Evolutionary conservation across 2,113 vertebrate genomes (phyloP), one percentile per base, ranked within the genome.

Genomic region (Synodontis membranacea): DNA sequence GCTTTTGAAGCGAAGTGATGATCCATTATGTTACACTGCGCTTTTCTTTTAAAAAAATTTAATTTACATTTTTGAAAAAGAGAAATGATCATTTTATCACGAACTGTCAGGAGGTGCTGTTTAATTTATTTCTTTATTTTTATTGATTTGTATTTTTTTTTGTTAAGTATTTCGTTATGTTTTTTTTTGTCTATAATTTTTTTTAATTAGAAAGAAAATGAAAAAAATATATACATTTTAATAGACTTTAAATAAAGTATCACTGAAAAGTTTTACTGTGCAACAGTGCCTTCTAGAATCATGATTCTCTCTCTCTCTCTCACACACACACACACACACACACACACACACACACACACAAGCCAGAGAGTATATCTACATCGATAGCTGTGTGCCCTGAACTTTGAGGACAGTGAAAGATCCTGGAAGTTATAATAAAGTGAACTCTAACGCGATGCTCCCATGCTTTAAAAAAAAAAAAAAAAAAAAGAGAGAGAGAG

Each of bases 271-370:
- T 17, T 66, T 34, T 64, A 34, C n/a, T 58, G 56, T 17, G 56
- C 28, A 60, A 60, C 9, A 25, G 28, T 28, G 56, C 2, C 56
- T 60, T 60, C 23, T 28, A 28, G 7, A 58, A 60, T 62, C 28
- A 0, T 3, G 23, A 56, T n/a, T 1, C 46, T 1, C 21, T 56
- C 50, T 15, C 50, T 15, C 50, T 15, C 50, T 15, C 56, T 23
- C 44, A 76, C 42, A 76, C 39, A n/a, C n/a, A n/a, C 74, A 76
- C 23, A 76, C 74, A 76, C 10, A 76, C 74, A 76, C 74, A 76
- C 39, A 76, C 74, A 76, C 44, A 76, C 74, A 76, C 44, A 76
- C 39, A 50, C n/a, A 46, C 23, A 48, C 39, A 39, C 34, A 74
- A 37, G 44, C 70, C 56, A 60, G 11, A 8, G 11, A 52, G 11